These are phyloP conservation scores for Falco biarmicus DNA, from an alignment of 2,797 vertebrate species.

Conservation along the genomic window DNA sequence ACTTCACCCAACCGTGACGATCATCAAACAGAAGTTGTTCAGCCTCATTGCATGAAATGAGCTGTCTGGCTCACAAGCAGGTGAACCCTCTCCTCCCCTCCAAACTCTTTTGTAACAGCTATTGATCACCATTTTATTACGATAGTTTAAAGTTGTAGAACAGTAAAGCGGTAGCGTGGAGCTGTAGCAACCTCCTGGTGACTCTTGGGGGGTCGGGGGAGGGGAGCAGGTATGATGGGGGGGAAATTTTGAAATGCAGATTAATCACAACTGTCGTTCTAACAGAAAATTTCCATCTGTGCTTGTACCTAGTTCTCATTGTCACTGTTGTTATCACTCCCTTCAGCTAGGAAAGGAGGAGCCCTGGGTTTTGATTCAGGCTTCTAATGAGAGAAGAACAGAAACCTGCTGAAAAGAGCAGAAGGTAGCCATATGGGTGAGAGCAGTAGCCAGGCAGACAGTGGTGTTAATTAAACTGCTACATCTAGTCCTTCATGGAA, in stretches of 20 bases:
- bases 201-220: background rate
- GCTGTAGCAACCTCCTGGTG: background rate
- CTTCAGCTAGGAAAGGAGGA: conserved; percentile 12
- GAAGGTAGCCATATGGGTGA: conserved; percentile 39
- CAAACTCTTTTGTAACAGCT: background rate
- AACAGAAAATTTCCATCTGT: conserved; percentile 44
- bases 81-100: background rate
- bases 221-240: too few species aligned
- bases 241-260: background rate
- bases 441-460: conserved; percentile 23
- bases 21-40: conserved; percentile 52
- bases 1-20: conserved; percentile 15
- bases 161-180: background rate
- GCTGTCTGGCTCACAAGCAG: background rate
- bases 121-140: background rate
- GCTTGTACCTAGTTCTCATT: background rate
- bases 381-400: conserved; percentile 36
- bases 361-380: conserved; percentile 13
- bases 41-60: conserved; percentile 54
- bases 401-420: conserved; percentile 46
- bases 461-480: conserved; percentile 14
- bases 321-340: background rate
- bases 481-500: background rate
- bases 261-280: conserved; percentile 16
- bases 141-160: background rate